Evolutionary conservation across 2,888 invertebrate species (phyloP), one percentile per base, ranked within the genome.

Genomic region (Brenthis hecate): DNA sequence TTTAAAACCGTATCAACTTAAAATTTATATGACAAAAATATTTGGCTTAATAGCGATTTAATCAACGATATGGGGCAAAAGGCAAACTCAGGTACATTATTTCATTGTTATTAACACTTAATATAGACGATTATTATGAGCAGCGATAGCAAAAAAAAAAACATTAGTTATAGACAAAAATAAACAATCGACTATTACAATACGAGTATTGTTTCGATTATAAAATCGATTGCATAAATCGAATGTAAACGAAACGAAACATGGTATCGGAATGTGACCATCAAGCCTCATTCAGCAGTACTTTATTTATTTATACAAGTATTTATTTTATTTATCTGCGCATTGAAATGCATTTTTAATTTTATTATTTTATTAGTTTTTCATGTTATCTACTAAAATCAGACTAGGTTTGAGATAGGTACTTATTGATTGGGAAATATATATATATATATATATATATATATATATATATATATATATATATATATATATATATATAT

Each of bases 211-310:
- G 62, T 62, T 23, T 66, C 48, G 23, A 66, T 71, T 62, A 68
- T 65, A 64, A 62, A 56, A 60, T 68, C 70, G 65, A 65, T 70
- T 64, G 61, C 65, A 68, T 68, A 70, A 70, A 68, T 71, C 61
- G 68, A 68, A 61, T 62, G 55, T 66, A 61, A 61, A 43, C 66
- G 66, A 66, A 65, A 62, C 56, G 62, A 55, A 68, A 68, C 71
- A 68, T 57, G 54, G 70, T 56, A 65, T 68, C 65, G 71, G 71
- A 68, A 71, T 71, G 60, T 68, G 62, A 65, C 56, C 70, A 67
- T 56, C 65, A 56, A 28, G 53, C 70, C 65, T 68, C 61, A 61
- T 14, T 66, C 55, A 56, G 36, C 36, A 66, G 54, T 54, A 51
- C 13, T 53, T 36, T 53, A 53, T 53, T 36, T 53, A 53, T 53